Conservation (phyloP, 37 sponge, comb jelly and placozoan genomes). For the Agelas oroides region DNA sequence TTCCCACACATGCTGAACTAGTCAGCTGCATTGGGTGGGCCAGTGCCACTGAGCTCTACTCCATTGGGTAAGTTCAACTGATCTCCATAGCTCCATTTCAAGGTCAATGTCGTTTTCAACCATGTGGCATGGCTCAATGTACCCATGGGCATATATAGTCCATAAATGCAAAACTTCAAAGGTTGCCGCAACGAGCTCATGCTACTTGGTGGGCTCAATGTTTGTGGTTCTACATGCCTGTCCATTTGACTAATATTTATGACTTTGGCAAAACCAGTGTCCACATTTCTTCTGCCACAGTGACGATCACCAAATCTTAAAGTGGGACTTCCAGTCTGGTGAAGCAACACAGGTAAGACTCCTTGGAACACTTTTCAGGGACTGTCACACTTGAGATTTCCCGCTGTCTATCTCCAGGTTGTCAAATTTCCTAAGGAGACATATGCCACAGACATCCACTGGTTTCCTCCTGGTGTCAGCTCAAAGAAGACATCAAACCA, state of each 20-base stretch:
- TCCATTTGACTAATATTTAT: no score
- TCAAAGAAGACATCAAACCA: constrained; percentile 32
- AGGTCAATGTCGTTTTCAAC: no score
- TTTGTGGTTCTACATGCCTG: neutral
- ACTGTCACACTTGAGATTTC: neutral
- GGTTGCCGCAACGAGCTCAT: no score
- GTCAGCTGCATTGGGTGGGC: constrained; percentile 93
- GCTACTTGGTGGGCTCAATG: no score
- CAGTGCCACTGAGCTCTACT: constrained; percentile 78
- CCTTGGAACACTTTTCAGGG: neutral
- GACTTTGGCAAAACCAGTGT: no score
- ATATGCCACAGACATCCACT: constrained; percentile 81
- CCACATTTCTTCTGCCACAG: constrained; percentile 29
- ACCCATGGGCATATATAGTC: no score
- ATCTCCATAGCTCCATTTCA: neutral
- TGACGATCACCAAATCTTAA: constrained; percentile 84
- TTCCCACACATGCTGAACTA: constrained; percentile 76
- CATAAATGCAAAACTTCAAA: no score
- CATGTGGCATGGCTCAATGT: no score
- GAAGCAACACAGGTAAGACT: constrained; percentile 78
- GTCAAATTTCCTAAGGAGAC: constrained; percentile 69
- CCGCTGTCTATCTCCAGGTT: constrained; percentile 68
- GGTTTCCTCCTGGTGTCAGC: constrained; percentile 62
- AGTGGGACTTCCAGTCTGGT: constrained; percentile 70
- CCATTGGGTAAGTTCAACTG: constrained; percentile 81